phyloP scores from a whole-genome alignment of 2,888 invertebrate species.

The Abrostola tripartita region DNA sequence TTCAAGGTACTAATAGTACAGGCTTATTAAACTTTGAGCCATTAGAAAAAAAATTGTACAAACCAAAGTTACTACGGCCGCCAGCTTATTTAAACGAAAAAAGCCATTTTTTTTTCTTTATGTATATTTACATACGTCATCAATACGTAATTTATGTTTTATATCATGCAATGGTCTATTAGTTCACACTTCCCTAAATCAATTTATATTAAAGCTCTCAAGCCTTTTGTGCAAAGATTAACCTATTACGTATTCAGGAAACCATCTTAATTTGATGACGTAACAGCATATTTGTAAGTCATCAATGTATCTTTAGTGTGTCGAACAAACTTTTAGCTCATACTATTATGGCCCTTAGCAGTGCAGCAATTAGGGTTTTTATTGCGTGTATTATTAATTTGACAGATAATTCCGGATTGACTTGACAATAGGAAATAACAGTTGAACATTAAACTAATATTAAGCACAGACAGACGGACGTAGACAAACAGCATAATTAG shows the following conservation, averaged over 20 bases:
- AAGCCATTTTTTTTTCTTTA: too few species aligned
- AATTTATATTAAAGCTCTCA: neutral
- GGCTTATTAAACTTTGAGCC: too few species aligned
- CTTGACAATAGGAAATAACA: conserved; percentile 15
- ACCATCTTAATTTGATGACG: conserved; percentile 29
- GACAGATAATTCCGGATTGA: conserved; percentile 30
- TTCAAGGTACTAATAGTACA: too few species aligned
- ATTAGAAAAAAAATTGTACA: too few species aligned
- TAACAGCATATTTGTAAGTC: conserved; percentile 12
- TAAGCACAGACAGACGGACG: neutral
- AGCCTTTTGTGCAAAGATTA: conserved; percentile 12
- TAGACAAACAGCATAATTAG: neutral
- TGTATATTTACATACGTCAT: too few species aligned
- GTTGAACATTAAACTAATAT: conserved; percentile 3
- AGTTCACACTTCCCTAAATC: too few species aligned
- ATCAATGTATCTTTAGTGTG: conserved; percentile 15
- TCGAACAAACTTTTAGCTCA: conserved; percentile 9
- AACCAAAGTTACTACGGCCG: too few species aligned
- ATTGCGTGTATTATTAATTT: conserved; percentile 5
- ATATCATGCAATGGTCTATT: too few species aligned
- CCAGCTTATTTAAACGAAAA: too few species aligned
- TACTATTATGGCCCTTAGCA: conserved; percentile 26
- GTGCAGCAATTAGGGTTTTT: conserved; percentile 1
- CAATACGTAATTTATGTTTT: too few species aligned
- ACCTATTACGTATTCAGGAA: conserved; percentile 47